A percentile compares a stretch with the other conserved stretches of the same genome.
These are phyloP conservation scores for Vireo griseus DNA, from an alignment of 2,797 vertebrate genomes.

Conservation along the genomic window DNA sequence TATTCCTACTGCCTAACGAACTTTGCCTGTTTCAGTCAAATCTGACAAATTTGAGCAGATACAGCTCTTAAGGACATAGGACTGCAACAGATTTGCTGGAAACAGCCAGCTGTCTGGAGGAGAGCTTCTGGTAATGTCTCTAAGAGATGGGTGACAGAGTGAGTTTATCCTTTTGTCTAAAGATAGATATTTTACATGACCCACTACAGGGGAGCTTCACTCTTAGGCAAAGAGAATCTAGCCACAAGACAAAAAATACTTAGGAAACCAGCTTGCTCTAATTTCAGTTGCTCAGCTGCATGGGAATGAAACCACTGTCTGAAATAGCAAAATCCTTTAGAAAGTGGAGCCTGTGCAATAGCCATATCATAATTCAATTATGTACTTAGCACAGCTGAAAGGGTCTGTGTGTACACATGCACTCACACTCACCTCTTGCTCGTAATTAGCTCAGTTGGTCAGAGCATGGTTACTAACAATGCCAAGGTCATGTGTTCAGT, in stretches of 20 bases:
- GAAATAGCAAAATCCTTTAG: neutral
- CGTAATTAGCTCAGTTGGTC: neutral
- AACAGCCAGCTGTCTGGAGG: neutral
- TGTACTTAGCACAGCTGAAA: neutral
- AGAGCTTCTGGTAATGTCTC: neutral
- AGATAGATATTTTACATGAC: neutral
- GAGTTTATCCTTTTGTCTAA: neutral
- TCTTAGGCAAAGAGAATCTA: neutral
- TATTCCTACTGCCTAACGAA: neutral
- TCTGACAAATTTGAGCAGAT: neutral
- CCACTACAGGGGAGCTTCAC: neutral
- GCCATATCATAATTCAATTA: neutral
- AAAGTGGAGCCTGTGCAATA: neutral
- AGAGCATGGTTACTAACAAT: neutral
- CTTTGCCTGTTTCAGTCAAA: neutral
- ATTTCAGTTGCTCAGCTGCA: neutral
- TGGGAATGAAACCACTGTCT: neutral
- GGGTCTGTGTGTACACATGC: neutral
- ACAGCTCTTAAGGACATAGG: neutral
- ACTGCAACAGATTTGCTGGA: neutral
- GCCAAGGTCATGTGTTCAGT: neutral
- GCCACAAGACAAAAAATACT: neutral
- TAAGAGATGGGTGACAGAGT: neutral
- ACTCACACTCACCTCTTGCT: neutral
- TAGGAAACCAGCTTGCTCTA: neutral